Percentiles rank a stretch among this genome's conserved stretches.
phyloP scores from a whole-genome alignment of 2,797 vertebrate genomes.

The Otolemur crassicaudatus region DNA sequence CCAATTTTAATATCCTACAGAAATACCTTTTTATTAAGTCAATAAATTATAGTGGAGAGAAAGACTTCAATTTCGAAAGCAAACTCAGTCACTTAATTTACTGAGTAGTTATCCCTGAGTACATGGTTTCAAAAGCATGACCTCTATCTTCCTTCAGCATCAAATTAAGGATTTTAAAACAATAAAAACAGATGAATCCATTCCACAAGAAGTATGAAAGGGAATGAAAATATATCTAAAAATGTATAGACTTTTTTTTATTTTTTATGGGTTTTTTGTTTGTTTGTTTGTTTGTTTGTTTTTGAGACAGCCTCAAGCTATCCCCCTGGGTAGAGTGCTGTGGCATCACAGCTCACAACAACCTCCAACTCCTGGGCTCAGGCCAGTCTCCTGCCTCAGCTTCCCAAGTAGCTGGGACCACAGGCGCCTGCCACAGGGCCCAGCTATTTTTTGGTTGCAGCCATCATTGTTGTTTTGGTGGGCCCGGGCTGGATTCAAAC shows the following conservation, averaged over 20 bases:
- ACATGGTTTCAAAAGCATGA: conserved; percentile 25
- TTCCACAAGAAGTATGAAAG: conserved; percentile 1
- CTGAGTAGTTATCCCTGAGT: conserved; percentile 26
- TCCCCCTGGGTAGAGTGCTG: too few relatives aligned
- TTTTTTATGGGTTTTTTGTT: too few relatives aligned
- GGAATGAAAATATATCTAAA: background rate
- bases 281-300: too few relatives aligned
- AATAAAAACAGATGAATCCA: background rate
- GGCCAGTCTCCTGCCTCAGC: too few relatives aligned
- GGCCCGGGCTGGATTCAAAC: too few relatives aligned
- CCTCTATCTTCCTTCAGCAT: conserved; percentile 21
- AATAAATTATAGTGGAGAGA: conserved; percentile 55
- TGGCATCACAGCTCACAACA: too few relatives aligned
- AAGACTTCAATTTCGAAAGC: conserved; percentile 70
- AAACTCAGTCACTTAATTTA: conserved; percentile 54
- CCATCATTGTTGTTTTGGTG: too few relatives aligned
- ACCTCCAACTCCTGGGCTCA: too few relatives aligned
- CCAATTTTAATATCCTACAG: conserved; percentile 69
- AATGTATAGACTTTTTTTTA: background rate
- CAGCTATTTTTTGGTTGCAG: too few relatives aligned
- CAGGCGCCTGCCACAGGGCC: too few relatives aligned
- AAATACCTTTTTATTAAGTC: conserved; percentile 72
- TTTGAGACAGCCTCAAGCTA: too few relatives aligned
- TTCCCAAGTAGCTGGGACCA: too few relatives aligned
- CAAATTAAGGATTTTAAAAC: conserved; percentile 61